Evolutionary conservation across 2,797 vertebrate genomes (phyloP), one percentile per base, ranked within the genome.

Genomic region (Antrozous pallidus): DNA sequence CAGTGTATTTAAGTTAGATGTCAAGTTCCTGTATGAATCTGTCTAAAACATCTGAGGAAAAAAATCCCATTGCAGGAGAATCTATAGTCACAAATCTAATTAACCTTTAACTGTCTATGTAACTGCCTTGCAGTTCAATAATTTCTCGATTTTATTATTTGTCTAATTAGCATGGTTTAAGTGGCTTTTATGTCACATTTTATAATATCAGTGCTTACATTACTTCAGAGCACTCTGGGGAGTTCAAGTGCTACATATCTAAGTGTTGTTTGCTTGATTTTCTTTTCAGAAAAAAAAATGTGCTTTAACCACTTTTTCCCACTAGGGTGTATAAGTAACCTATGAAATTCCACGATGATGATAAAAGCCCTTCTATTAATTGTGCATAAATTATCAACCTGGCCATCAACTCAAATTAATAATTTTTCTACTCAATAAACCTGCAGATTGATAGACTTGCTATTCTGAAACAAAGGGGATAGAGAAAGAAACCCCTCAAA

Each of bases 291-390:
- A 85, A 77, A 40, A 49, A 85, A 77, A 40, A n/a, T 24, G 77
- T 97, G 97, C 26, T 33, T 94, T 97, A 95, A 83, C 93, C 17
- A 81, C 5, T 58, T 96, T 97, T 94, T 88, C 92, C 98, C 98
- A 94, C 97, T 97, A 98, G 98, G 97, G 96, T 98, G 98, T 98
- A 98, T 95, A 97, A 97, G 95, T 88, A 97, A 96, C 95, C 98
- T 96, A 38, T 95, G 92, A 75, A 98, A 97, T 93, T 89, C 51
- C 82, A 79, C 24, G 94, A 49, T 3, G 0, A 9, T 11, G n/a
- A 54, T 51, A 7, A 92, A 80, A 90, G 11, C 26, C 7, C 58
- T 95, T 24, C 45, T 92, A 91, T 97, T 88, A 93, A 88, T 96
- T 97, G 88, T 96, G 91, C 74, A 83, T 96, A 71, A 93, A 95